These are phyloP conservation scores for Miniopterus natalensis DNA, from an alignment of 2,113 vertebrate genomes.

Conservation along the genomic window DNA sequence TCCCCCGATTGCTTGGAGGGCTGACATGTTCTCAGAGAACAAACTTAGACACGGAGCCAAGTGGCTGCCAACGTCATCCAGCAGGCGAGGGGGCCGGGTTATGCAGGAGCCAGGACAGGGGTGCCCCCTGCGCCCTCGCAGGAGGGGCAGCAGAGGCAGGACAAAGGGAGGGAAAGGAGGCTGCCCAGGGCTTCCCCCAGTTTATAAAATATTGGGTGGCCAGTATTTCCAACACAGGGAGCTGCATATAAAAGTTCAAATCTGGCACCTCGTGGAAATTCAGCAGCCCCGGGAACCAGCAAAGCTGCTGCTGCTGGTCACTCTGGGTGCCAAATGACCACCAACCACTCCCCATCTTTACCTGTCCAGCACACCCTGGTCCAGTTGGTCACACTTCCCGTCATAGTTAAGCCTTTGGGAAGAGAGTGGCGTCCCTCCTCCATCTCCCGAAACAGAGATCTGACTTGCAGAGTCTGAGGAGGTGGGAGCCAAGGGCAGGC, in stretches of 20 bases:
- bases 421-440: neutral
- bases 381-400: neutral
- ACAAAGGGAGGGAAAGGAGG: neutral
- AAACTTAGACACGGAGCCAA: constrained; percentile 6
- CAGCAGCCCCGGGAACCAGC: accelerated
- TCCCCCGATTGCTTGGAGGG: neutral
- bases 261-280: neutral
- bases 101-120: neutral
- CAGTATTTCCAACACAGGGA: neutral
- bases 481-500: neutral
- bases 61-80: neutral
- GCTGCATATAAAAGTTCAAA: neutral
- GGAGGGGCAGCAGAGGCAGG: neutral
- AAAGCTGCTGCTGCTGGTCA: too few species aligned
- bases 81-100: neutral
- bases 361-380: neutral
- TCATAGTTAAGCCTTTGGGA: neutral
- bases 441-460: neutral
- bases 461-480: neutral
- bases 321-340: neutral
- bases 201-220: neutral
- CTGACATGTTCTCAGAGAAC: constrained; percentile 43
- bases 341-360: accelerated
- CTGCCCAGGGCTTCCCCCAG: neutral
- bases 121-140: accelerated